These are phyloP conservation scores for Leptodactylus fallax DNA, from an alignment of 2,797 vertebrate genomes.

Conservation along the genomic window DNA sequence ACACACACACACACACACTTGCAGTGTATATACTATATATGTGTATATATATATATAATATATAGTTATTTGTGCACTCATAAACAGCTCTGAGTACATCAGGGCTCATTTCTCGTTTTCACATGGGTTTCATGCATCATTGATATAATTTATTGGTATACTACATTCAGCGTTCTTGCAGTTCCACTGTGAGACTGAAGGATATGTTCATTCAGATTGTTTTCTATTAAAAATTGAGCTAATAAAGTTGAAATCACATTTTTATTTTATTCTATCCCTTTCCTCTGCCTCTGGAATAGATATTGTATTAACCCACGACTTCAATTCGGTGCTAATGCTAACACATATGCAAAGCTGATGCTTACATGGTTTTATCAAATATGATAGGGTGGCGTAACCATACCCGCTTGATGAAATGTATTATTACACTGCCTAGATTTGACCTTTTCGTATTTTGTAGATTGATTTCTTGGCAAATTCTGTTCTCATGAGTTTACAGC, in stretches of 20 bases:
- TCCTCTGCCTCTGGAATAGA: neutral
- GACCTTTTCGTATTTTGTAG: constrained; percentile 69
- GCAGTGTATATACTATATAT: too few relatives aligned
- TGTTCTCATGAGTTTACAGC: constrained; percentile 71
- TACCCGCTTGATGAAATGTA: constrained; percentile 51
- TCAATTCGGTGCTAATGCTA: constrained; percentile 28
- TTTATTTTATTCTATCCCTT: constrained; percentile 26
- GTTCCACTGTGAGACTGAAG: constrained; percentile 14
- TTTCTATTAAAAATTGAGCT: constrained; percentile 58
- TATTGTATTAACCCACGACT: constrained; percentile 59
- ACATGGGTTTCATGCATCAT: constrained; percentile 69
- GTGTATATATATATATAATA: too few relatives aligned
- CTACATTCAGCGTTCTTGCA: constrained; percentile 35
- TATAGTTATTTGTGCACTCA: too few relatives aligned
- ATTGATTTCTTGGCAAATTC: constrained; percentile 70
- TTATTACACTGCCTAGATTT: constrained; percentile 61
- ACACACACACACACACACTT: too few relatives aligned
- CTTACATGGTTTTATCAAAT: constrained; percentile 55
- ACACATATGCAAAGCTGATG: constrained; percentile 7
- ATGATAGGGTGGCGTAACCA: constrained; percentile 35
- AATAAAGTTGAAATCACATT: constrained; percentile 55
- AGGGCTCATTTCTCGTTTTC: constrained; percentile 67
- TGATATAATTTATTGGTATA: constrained; percentile 73
- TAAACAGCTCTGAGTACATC: constrained; percentile 65
- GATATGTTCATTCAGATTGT: constrained; percentile 55